A percentile compares a stretch with the other conserved stretches of the same genome.
Evolutionary conservation across 2,113 vertebrate genomes (phyloP).

Genomic region (Synodontis membranacea): DNA sequence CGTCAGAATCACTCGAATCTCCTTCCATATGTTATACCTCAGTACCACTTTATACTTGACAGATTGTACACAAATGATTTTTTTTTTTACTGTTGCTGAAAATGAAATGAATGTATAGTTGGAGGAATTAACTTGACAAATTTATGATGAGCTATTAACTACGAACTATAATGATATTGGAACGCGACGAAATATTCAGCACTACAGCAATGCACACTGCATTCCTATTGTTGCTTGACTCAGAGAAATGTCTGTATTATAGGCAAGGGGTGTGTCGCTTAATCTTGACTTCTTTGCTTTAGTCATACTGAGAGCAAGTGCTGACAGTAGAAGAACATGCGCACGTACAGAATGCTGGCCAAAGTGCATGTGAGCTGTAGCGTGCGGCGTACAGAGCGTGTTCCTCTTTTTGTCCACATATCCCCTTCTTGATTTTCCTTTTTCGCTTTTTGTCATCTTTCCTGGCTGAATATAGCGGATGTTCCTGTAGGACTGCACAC

Average conservation of each 20-base stretch:
- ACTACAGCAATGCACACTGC: neutral
- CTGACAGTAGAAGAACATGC: conserved; percentile 40
- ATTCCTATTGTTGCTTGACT: conserved; percentile 8
- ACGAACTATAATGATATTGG: neutral
- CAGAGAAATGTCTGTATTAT: conserved; percentile 16
- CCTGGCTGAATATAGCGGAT: neutral
- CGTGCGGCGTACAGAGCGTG: conserved; percentile 25
- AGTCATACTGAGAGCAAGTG: conserved; percentile 49
- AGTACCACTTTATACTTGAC: neutral
- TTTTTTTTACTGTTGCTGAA: neutral
- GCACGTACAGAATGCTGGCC: conserved; percentile 30
- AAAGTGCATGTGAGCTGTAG: conserved; percentile 49
- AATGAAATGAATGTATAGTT: neutral
- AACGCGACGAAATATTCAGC: neutral
- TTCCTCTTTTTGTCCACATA: conserved; percentile 28
- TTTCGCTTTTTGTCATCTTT: conserved; percentile 2
- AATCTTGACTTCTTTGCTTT: conserved; percentile 36
- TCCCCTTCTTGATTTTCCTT: conserved; percentile 27
- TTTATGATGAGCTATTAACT: neutral
- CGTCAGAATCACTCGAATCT: neutral
- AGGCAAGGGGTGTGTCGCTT: conserved; percentile 43
- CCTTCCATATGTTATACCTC: neutral
- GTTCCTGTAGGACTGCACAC: neutral
- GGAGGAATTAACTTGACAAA: neutral
- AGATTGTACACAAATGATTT: neutral